Conservation (phyloP, 37 sponge, comb jelly and placozoan genomes). For the Ephydatia muelleri region DNA sequence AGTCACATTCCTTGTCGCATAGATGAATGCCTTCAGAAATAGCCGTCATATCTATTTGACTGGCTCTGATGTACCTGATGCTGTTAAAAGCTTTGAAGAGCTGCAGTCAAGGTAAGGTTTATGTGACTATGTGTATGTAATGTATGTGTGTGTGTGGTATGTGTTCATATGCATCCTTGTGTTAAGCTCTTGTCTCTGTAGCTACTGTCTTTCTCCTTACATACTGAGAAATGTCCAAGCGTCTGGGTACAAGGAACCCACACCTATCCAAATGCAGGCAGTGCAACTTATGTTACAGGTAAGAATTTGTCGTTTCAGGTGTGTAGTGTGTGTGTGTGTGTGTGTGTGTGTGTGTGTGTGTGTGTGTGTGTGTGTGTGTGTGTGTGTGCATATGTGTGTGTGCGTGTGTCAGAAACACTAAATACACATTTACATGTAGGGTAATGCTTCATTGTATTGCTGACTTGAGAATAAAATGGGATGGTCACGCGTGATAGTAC, state of each 20-base stretch:
- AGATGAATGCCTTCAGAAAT: constrained; percentile 88
- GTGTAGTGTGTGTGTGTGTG: not conserved
- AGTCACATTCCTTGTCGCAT: not conserved
- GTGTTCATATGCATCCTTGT: not conserved
- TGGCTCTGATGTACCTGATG: constrained; percentile 90
- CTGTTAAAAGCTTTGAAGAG: constrained; percentile 64
- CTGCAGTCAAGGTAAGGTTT: not conserved
- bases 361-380: not conserved
- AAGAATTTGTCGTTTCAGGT: too few species aligned
- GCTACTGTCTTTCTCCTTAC: constrained; percentile 63
- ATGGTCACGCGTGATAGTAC: too few species aligned
- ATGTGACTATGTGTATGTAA: not conserved
- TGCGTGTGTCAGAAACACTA: not conserved
- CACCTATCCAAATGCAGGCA: constrained; percentile 97
- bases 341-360: not conserved
- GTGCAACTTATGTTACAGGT: constrained; percentile 88
- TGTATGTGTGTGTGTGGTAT: not conserved
- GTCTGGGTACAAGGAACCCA: constrained; percentile 73
- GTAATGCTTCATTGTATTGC: not conserved
- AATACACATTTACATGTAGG: not conserved
- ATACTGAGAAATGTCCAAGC: constrained; percentile 50
- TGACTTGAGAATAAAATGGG: too few species aligned
- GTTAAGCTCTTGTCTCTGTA: constrained; percentile 9
- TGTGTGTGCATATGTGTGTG: not conserved
- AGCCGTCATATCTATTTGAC: constrained; percentile 75